These are phyloP conservation scores for Aleiodes sp. DNA, from an alignment of 1,140 invertebrate species.

Conservation along the genomic window DNA sequence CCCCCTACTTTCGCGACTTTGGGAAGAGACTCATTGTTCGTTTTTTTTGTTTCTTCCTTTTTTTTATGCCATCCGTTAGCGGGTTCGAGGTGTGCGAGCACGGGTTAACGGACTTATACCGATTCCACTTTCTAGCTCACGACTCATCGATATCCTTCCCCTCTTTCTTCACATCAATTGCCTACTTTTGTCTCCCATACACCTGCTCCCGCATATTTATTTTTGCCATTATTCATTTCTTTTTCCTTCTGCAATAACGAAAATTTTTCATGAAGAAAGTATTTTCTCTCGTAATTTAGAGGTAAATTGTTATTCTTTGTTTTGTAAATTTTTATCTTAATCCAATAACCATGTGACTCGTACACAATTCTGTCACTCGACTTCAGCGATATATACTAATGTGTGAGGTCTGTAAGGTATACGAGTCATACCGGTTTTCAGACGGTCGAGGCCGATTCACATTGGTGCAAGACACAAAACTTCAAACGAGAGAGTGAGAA, in stretches of 20 bases:
- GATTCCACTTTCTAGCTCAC: slow-evolving; percentile 31
- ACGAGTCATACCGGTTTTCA: slow-evolving; percentile 35
- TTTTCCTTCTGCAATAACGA: not conserved
- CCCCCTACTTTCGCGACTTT: not conserved
- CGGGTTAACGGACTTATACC: slow-evolving; percentile 25
- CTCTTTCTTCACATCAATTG: not conserved
- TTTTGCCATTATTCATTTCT: not conserved
- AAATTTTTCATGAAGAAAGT: not conserved
- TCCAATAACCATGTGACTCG: no score
- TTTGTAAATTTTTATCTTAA: no score
- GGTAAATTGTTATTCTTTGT: no score
- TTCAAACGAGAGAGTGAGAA: no score
- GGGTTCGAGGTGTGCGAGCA: not conserved
- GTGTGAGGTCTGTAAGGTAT: not conserved
- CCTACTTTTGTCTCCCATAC: not conserved
- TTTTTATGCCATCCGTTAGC: slow-evolving; percentile 19
- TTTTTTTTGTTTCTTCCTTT: slow-evolving; percentile 23
- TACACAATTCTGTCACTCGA: no score
- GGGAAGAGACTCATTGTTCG: slow-evolving; percentile 30
- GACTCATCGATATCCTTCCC: not conserved
- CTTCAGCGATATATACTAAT: no score
- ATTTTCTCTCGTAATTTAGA: not conserved
- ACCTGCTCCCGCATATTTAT: not conserved
- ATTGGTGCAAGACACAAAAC: no score
- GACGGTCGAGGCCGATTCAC: not conserved